These are phyloP conservation scores for Idris sp. DNA, from an alignment of 1,140 invertebrate species.

Conservation along the genomic window DNA sequence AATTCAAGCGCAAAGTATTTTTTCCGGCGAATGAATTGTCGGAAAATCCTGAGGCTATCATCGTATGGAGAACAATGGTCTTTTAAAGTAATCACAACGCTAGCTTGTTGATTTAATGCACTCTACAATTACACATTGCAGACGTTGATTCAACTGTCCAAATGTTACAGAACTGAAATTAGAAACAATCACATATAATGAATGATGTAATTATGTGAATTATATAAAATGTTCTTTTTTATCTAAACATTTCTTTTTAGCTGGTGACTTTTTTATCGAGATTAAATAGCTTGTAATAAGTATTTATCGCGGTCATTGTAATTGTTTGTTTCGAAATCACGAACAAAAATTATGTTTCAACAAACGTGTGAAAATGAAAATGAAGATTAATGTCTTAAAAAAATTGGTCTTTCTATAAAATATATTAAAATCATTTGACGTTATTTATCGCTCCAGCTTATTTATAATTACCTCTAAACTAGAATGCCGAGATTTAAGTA, in stretches of 20 bases:
- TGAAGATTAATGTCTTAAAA: no score
- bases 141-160: slow-evolving; percentile 55
- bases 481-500: no score
- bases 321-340: slow-evolving; percentile 17
- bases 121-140: slow-evolving; percentile 44
- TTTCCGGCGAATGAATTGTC: slow-evolving; percentile 17
- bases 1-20: slow-evolving; percentile 28
- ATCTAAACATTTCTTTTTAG: slow-evolving; percentile 16
- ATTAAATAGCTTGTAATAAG: slow-evolving; percentile 28
- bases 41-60: slow-evolving; percentile 43
- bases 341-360: slow-evolving; percentile 3
- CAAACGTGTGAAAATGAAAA: slow-evolving; percentile 15
- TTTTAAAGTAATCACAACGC: slow-evolving; percentile 46
- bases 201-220: slow-evolving; percentile 57
- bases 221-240: slow-evolving; percentile 32
- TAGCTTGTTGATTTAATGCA: slow-evolving; percentile 47
- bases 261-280: slow-evolving; percentile 13
- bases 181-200: slow-evolving; percentile 54
- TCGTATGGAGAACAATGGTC: slow-evolving; percentile 46
- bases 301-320: slow-evolving; percentile 18
- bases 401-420: no score
- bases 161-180: slow-evolving; percentile 48
- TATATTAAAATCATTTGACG: no score
- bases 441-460: no score
- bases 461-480: no score